A percentile compares a stretch with the other conserved stretches of the same genome.
Evolutionary conservation across 2,113 vertebrate genomes (phyloP).

Genomic region (Cebus imitator): DNA sequence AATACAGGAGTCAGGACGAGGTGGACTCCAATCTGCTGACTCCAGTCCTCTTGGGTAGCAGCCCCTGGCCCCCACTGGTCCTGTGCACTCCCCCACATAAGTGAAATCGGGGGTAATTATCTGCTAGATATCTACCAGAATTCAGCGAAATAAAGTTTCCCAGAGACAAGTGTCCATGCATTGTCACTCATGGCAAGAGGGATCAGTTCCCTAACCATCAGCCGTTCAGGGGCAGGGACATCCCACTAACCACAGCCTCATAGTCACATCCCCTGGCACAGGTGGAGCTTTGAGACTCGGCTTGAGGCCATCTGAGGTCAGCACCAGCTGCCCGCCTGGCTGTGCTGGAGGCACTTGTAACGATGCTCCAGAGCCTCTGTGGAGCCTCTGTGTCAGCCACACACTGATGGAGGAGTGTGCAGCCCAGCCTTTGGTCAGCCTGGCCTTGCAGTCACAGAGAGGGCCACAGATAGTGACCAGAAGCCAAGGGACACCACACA

Average conservation of each 20-base stretch:
- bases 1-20: too few species aligned
- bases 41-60: not conserved
- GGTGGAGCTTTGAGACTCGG: not conserved
- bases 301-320: not conserved
- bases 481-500: too few species aligned
- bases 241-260: not conserved
- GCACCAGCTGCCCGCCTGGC: not conserved
- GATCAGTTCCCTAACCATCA: not conserved
- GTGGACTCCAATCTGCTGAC: not conserved
- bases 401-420: not conserved
- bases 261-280: not conserved
- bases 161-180: not conserved
- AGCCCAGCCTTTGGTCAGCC: not conserved
- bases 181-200: fast-evolving
- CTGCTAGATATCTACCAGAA: not conserved
- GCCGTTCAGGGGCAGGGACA: not conserved
- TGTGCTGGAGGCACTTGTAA: not conserved
- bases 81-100: not conserved
- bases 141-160: not conserved
- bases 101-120: not conserved
- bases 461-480: not conserved
- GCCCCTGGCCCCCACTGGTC: not conserved
- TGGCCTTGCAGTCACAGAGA: not conserved
- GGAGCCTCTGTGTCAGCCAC: not conserved
- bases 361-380: not conserved